Evolutionary conservation across 2,797 vertebrate genomes (phyloP), one percentile per base, ranked within the genome.

Genomic region (Knipowitschia caucasica): DNA sequence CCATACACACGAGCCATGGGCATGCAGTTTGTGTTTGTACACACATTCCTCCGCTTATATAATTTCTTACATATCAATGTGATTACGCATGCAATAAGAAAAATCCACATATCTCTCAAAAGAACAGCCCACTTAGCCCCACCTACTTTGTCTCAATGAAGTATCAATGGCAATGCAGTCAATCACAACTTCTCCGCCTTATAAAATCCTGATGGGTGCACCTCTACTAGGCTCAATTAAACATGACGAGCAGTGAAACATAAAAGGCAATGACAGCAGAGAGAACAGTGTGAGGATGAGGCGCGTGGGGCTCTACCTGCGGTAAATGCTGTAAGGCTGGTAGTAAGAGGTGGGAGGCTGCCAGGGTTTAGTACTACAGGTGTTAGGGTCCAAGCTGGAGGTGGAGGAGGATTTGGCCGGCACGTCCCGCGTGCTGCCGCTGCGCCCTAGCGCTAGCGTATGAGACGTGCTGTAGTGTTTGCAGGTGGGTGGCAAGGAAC

Each of bases 331-430:
- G 91, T 89, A 90, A 75, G 90, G 88, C 85, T 87, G 90, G 88
- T 90, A 89, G 84, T 89, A 88, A 85, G 88, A 87, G 80, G 85
- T 20, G 75, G 86, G 81, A 52, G 89, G 84, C 73, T 89, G 91
- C 89, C 90, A 91, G 79, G 90, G 84, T 87, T 92, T 92, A 89
- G 89, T 86, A 80, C 90, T 89, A 88, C 82, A 87, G 87, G 86
- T 80, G 87, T 90, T 91, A 90, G 91, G 88, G 75, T 92, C 91
- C 91, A 92, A 85, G 86, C 84, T 92, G 89, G 90, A 91, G 85
- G 89, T 89, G 73, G 91, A 92, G 66, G 91, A 91, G 72, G 91
- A 92, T 86, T 91, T 92, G 86, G 89, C 81, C 20, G 91, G 91
- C 82, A 92, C 89, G 85, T 92, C 90, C 83, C 89, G 89, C 85